Conservation (phyloP, 30 jellyfish, hydroid and myxozoan species). For the Rhopilema esculentum region DNA sequence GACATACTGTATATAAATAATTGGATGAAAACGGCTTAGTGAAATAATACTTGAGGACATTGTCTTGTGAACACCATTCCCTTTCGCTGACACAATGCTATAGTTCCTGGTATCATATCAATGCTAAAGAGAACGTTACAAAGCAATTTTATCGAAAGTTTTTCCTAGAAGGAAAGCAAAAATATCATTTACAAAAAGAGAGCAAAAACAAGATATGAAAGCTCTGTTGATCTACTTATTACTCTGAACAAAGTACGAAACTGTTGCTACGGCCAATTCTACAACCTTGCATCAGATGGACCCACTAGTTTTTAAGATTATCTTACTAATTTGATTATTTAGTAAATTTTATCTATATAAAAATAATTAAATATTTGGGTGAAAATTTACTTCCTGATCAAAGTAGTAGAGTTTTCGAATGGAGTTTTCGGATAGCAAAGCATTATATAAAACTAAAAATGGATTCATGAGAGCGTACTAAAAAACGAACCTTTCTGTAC, state of each 20-base stretch:
- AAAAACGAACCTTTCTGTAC: conserved; percentile 39
- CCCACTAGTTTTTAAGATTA: neutral
- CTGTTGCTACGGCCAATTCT: neutral
- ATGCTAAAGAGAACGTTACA: neutral
- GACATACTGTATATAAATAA: neutral
- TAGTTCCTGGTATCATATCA: neutral
- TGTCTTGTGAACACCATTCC: neutral
- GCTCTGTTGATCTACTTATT: neutral
- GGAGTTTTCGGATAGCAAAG: neutral
- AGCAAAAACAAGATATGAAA: neutral
- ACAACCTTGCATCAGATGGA: neutral
- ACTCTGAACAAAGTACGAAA: neutral
- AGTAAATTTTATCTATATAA: neutral
- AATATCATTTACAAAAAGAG: neutral
- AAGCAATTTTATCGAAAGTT: neutral
- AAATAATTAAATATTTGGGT: neutral
- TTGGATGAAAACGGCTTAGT: neutral
- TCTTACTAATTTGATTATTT: neutral
- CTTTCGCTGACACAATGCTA: neutral
- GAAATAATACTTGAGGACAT: neutral
- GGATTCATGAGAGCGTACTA: neutral
- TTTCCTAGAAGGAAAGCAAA: neutral
- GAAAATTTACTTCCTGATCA: neutral
- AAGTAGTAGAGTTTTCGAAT: neutral
- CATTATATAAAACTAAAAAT: neutral